Evolutionary conservation across 2,797 vertebrate species (phyloP).

Genomic region (Poecilia velifera): DNA sequence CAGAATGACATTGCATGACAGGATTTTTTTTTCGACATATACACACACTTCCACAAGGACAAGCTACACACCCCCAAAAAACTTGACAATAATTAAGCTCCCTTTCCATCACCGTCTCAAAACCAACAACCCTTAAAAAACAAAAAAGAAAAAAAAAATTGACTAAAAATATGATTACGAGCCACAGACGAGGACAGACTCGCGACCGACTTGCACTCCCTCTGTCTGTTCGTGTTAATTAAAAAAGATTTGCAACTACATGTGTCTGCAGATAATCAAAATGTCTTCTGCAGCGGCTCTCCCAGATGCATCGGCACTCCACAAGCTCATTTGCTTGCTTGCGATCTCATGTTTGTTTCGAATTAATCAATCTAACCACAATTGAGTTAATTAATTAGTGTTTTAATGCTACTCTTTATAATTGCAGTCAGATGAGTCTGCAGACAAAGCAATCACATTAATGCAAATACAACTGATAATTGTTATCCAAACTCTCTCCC

Average conservation of each 20-base stretch:
- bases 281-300: slow-evolving; percentile 77
- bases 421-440: slow-evolving; percentile 83
- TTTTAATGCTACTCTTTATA: slow-evolving; percentile 86
- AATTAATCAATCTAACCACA: slow-evolving; percentile 84
- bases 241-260: slow-evolving; percentile 87
- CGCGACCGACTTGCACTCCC: slow-evolving; percentile 61
- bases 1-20: slow-evolving; percentile 63
- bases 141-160: slow-evolving; percentile 22
- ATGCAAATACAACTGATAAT: slow-evolving; percentile 84
- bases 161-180: slow-evolving; percentile 74
- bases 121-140: slow-evolving; percentile 58
- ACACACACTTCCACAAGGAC: slow-evolving; percentile 8
- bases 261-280: slow-evolving; percentile 85
- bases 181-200: slow-evolving; percentile 66
- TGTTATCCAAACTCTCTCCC: slow-evolving; percentile 79
- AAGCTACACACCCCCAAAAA: slow-evolving; percentile 1
- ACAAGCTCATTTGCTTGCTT: slow-evolving; percentile 81
- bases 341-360: slow-evolving; percentile 84
- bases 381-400: slow-evolving; percentile 86
- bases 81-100: slow-evolving; percentile 58
- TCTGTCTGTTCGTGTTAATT: slow-evolving; percentile 81
- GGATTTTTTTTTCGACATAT: slow-evolving; percentile 20
- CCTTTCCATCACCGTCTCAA: slow-evolving; percentile 47
- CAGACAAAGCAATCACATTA: slow-evolving; percentile 83
- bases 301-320: slow-evolving; percentile 82